Evolutionary conservation across 1,140 invertebrate species (phyloP).

Genomic region (Aricia agestis): DNA sequence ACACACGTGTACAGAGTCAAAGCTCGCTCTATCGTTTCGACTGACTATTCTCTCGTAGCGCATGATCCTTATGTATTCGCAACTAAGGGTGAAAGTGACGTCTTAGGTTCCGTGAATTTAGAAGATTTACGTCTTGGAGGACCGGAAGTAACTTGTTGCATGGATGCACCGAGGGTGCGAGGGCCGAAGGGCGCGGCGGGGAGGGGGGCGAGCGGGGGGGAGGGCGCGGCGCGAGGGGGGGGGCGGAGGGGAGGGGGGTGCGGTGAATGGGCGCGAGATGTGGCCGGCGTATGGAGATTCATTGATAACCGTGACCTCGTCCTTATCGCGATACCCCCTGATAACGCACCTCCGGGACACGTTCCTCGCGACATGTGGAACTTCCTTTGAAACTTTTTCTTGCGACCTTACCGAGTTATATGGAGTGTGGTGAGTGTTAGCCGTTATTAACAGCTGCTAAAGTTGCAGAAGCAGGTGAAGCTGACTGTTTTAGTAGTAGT

Average conservation of each 20-base stretch:
- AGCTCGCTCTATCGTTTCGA: background rate
- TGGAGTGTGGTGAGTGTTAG: too few relatives aligned
- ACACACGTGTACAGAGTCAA: background rate
- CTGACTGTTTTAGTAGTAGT: too few relatives aligned
- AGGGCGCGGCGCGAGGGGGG: slow-evolving; percentile 69
- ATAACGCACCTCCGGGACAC: slow-evolving; percentile 8
- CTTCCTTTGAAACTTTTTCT: too few relatives aligned
- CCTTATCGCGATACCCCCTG: slow-evolving; percentile 54
- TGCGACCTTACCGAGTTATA: too few relatives aligned
- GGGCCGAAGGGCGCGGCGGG: slow-evolving; percentile 34
- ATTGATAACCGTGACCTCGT: slow-evolving; percentile 70
- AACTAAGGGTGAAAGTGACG: background rate
- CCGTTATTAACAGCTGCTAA: too few relatives aligned
- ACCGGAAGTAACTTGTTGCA: slow-evolving; percentile 72
- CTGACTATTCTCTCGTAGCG: background rate
- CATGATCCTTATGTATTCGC: background rate
- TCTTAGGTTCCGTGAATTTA: background rate
- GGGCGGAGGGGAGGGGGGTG: slow-evolving; percentile 57
- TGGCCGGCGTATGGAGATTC: slow-evolving; percentile 72
- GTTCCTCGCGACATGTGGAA: background rate
- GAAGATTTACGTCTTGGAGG: slow-evolving; percentile 27
- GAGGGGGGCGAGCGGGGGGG: slow-evolving; percentile 41
- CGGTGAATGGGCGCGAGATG: slow-evolving; percentile 73
- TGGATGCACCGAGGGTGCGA: slow-evolving; percentile 62
- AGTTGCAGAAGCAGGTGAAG: too few relatives aligned